Evolutionary conservation across 2,113 vertebrate genomes (phyloP).

Genomic region (Fulica atra): DNA sequence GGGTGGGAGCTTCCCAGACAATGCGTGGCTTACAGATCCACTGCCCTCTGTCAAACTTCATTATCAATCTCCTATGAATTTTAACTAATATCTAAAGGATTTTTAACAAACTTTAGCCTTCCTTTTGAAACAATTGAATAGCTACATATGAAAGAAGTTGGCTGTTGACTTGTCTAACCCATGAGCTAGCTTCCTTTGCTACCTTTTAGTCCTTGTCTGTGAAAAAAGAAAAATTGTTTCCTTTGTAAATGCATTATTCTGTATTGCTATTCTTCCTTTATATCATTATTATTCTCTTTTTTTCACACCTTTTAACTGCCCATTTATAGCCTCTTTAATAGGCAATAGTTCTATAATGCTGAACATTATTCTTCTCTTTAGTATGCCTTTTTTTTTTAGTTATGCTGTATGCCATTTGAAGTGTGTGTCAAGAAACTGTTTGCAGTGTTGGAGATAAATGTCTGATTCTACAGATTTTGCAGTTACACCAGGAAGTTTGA

Average conservation of each 20-base stretch:
- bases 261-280: background rate
- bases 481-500: background rate
- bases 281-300: background rate
- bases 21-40: fast-evolving
- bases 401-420: background rate
- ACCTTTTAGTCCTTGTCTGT: background rate
- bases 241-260: background rate
- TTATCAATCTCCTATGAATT: background rate
- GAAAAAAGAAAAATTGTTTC: background rate
- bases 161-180: background rate
- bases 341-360: background rate
- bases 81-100: background rate
- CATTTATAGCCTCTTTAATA: background rate
- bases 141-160: background rate
- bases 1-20: background rate
- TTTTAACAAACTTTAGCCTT: background rate
- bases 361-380: background rate
- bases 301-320: background rate
- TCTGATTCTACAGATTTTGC: background rate
- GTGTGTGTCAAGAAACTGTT: background rate
- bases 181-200: background rate
- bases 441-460: background rate
- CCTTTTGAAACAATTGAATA: background rate
- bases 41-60: background rate
- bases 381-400: background rate